phyloP scores from a whole-genome alignment of 2,888 invertebrate genomes.

The Tetramorium bicarinatum region DNA sequence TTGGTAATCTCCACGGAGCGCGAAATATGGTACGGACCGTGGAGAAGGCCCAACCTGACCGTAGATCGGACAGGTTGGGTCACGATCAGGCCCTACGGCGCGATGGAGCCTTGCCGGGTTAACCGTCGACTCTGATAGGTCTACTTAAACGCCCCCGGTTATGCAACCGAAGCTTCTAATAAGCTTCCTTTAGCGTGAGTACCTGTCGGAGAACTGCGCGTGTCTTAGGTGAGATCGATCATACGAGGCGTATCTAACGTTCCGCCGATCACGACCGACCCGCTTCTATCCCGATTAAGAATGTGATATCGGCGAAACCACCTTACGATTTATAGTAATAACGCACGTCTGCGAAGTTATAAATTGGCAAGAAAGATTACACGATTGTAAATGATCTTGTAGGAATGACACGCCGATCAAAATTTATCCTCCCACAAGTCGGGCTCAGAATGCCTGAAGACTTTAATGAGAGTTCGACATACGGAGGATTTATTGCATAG shows the following conservation, averaged over 20 bases:
- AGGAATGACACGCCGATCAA: neutral
- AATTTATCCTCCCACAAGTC: slow-evolving; percentile 57
- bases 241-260: slow-evolving; percentile 60
- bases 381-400: neutral
- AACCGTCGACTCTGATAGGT: slow-evolving; percentile 76
- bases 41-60: slow-evolving; percentile 70
- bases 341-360: neutral
- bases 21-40: slow-evolving; percentile 77
- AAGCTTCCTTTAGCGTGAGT: slow-evolving; percentile 75
- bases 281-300: slow-evolving; percentile 50
- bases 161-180: slow-evolving; percentile 76
- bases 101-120: slow-evolving; percentile 69
- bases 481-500: slow-evolving; percentile 19
- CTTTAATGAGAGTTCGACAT: slow-evolving; percentile 17
- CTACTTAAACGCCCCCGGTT: slow-evolving; percentile 77
- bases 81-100: slow-evolving; percentile 79
- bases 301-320: slow-evolving; percentile 40
- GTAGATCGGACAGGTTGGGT: slow-evolving; percentile 83
- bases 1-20: slow-evolving; percentile 77
- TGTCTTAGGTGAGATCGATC: slow-evolving; percentile 66
- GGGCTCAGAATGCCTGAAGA: slow-evolving; percentile 28
- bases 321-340: slow-evolving; percentile 32
- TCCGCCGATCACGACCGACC: slow-evolving; percentile 69
- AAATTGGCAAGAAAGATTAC: slow-evolving; percentile 11
- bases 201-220: slow-evolving; percentile 67